phyloP scores from a whole-genome alignment of 2,888 invertebrate genomes.

The Mythimna impura region DNA sequence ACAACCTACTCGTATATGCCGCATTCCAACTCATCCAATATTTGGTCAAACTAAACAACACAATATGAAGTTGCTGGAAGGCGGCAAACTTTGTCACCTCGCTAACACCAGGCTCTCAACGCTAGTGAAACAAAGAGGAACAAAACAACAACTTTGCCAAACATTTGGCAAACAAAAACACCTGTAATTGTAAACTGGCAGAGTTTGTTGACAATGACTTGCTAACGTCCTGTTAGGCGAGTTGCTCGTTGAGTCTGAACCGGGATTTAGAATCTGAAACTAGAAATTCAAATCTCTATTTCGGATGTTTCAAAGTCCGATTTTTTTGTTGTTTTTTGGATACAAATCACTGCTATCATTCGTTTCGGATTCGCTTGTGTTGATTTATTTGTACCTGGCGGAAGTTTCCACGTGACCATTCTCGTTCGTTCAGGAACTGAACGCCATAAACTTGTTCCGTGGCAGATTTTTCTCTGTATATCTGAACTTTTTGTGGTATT shows the following conservation, averaged over 20 bases:
- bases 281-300: conserved; percentile 14
- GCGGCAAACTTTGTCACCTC: conserved; percentile 54
- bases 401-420: conserved; percentile 43
- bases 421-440: conserved; percentile 31
- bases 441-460: conserved; percentile 24
- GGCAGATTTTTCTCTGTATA: neutral
- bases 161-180: conserved; percentile 73
- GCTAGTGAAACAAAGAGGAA: conserved; percentile 46
- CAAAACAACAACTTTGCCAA: conserved; percentile 61
- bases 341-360: conserved; percentile 57
- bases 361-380: conserved; percentile 41
- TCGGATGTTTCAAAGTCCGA: conserved; percentile 3
- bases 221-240: conserved; percentile 34
- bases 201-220: conserved; percentile 50
- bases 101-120: conserved; percentile 53
- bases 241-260: conserved; percentile 23
- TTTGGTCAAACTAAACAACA: conserved; percentile 40
- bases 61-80: conserved; percentile 41
- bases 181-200: conserved; percentile 71
- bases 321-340: conserved; percentile 30
- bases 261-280: conserved; percentile 20
- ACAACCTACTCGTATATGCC: neutral
- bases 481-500: conserved; percentile 3
- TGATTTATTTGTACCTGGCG: conserved; percentile 54
- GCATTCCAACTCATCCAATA: conserved; percentile 27